Evolutionary conservation across 2,113 vertebrate species (phyloP).

Genomic region (Oreochromis spilurus): DNA sequence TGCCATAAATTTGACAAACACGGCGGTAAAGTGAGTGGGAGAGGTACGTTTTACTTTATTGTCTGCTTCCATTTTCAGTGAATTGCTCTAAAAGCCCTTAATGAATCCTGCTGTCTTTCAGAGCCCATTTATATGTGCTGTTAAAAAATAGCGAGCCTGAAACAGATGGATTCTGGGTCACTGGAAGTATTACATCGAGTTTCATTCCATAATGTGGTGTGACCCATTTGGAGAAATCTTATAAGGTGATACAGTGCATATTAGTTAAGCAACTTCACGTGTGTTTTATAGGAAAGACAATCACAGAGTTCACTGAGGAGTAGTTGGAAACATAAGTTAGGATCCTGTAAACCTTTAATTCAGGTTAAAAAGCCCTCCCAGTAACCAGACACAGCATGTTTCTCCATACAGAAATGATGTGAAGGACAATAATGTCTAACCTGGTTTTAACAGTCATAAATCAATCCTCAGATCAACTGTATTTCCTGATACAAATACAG

Average conservation of each 20-base stretch:
- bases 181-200: not conserved
- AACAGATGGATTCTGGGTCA: slow-evolving; percentile 7
- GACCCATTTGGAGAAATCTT: not conserved
- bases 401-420: not conserved
- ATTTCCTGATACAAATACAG: not conserved
- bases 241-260: not conserved
- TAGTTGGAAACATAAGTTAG: not conserved
- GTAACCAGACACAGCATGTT: not conserved
- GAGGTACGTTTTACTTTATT: not conserved
- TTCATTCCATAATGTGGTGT: not conserved
- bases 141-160: not conserved
- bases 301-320: not conserved
- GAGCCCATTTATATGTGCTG: not conserved
- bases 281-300: not conserved
- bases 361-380: not conserved
- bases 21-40: not conserved
- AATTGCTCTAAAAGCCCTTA: slow-evolving; percentile 29
- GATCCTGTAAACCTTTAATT: not conserved
- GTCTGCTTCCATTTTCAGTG: slow-evolving; percentile 14
- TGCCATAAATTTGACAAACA: not conserved
- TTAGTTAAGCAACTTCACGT: not conserved
- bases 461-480: not conserved
- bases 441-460: not conserved
- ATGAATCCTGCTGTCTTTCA: slow-evolving; percentile 1
- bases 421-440: not conserved